A percentile compares a stretch with the other conserved stretches of the same genome.
These are phyloP conservation scores for Tupaia chinensis DNA, from an alignment of 2,113 vertebrate genomes.

Conservation along the genomic window DNA sequence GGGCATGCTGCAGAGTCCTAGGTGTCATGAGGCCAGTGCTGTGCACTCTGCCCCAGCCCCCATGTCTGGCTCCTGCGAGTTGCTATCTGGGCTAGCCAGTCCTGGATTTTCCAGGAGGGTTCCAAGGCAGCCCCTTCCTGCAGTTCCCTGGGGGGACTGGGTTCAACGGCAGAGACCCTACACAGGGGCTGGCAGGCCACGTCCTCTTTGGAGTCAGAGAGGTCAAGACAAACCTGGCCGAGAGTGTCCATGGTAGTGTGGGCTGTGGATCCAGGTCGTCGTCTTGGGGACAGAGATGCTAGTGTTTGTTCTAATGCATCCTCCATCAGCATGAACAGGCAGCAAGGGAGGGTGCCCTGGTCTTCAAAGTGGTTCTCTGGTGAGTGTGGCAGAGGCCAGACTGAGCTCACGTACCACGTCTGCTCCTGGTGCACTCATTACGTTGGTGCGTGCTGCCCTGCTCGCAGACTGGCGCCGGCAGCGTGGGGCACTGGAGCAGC, in stretches of 20 bases:
- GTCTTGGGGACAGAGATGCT: background rate
- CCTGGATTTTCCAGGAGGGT: background rate
- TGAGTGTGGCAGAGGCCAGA: background rate
- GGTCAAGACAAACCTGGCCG: background rate
- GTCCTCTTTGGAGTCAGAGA: background rate
- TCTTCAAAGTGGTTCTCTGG: background rate
- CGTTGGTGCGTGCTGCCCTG: accelerated
- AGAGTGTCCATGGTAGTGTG: background rate
- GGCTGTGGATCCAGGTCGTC: background rate
- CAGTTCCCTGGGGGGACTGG: accelerated
- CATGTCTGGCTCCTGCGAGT: too few relatives aligned
- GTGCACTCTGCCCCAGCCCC: too few relatives aligned
- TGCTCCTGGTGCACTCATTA: accelerated
- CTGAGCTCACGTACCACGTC: accelerated
- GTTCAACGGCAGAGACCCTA: too few relatives aligned
- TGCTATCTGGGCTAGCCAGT: accelerated
- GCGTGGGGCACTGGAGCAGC: too few relatives aligned
- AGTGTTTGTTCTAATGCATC: background rate
- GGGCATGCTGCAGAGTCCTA: accelerated
- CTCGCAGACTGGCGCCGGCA: accelerated
- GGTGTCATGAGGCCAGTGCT: background rate
- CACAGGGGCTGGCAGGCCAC: accelerated
- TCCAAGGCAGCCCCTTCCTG: background rate
- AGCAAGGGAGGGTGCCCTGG: too few relatives aligned
- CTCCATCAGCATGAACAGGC: background rate